phyloP scores from a whole-genome alignment of 1,140 invertebrate genomes.

The Euura lappo region DNA sequence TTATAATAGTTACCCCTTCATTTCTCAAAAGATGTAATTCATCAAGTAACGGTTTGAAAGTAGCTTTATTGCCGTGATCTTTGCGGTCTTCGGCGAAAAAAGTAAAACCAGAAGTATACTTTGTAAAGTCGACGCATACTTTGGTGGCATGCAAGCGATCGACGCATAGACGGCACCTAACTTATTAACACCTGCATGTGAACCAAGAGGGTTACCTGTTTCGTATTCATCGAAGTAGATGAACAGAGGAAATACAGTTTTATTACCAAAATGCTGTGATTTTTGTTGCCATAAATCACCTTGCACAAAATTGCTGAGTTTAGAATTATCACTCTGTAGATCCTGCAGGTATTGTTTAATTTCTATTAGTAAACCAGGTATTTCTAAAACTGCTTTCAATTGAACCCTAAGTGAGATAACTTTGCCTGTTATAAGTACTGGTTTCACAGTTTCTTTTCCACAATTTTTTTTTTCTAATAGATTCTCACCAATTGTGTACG shows the following conservation, averaged over 20 bases:
- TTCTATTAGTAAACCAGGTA: not conserved
- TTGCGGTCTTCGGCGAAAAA: constrained; percentile 30
- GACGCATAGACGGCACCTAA: no score
- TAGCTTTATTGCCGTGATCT: constrained; percentile 35
- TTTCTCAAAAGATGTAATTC: constrained; percentile 23
- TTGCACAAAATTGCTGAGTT: constrained; percentile 17
- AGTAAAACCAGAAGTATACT: constrained; percentile 32
- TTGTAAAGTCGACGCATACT: constrained; percentile 18
- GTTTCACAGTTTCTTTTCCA: not conserved
- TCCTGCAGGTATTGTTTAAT: not conserved
- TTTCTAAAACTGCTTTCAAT: no score
- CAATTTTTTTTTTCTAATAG: not conserved
- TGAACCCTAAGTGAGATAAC: no score
- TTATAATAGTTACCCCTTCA: constrained; percentile 13
- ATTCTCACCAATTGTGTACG: not conserved
- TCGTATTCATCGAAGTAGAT: constrained; percentile 18
- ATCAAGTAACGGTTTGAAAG: constrained; percentile 46
- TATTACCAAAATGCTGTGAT: constrained; percentile 8
- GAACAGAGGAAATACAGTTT: constrained; percentile 14
- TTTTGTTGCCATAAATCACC: constrained; percentile 21
- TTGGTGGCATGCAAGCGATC: constrained; percentile 31
- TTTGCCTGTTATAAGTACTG: not conserved
- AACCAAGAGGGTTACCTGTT: constrained; percentile 24
- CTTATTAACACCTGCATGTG: constrained; percentile 32
- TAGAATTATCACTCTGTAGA: not conserved